These are phyloP conservation scores for Protonibea diacanthus DNA, from an alignment of 2,797 vertebrate species.

Conservation along the genomic window DNA sequence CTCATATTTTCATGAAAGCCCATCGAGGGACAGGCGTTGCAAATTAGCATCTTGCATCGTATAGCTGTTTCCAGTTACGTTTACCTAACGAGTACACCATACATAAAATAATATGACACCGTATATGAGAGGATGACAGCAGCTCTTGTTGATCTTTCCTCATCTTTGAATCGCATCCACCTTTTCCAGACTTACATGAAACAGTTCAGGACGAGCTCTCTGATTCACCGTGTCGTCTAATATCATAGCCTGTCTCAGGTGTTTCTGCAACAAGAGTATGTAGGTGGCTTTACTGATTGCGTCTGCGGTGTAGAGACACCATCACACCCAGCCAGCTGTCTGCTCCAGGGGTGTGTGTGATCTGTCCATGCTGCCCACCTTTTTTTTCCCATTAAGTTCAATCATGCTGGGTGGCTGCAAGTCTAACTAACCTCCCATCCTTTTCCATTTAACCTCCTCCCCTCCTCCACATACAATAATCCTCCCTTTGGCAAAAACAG, in stretches of 20 bases:
- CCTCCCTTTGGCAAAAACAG: conserved; percentile 45
- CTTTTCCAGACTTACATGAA: neutral
- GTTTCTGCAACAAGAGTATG: conserved; percentile 30
- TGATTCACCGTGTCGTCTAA: neutral
- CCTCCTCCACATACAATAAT: conserved; percentile 36
- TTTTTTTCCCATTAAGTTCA: conserved; percentile 69
- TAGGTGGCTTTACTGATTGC: conserved; percentile 53
- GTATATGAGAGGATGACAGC: conserved; percentile 5
- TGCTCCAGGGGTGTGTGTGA: conserved; percentile 43
- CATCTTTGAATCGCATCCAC: conserved; percentile 21
- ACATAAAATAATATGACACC: no score
- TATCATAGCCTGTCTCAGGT: conserved; percentile 48
- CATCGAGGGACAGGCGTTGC: no score
- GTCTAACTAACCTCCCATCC: conserved; percentile 52
- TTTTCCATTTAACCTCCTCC: conserved; percentile 58
- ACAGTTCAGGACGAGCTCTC: neutral
- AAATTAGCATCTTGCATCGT: no score
- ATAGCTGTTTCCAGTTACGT: no score
- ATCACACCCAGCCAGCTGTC: conserved; percentile 51
- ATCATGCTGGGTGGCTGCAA: conserved; percentile 60
- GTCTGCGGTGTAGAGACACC: conserved; percentile 26
- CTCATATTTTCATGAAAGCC: no score
- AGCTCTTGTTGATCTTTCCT: conserved; percentile 8
- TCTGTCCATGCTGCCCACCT: conserved; percentile 60
- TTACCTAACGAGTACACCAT: no score